These are phyloP conservation scores for Ruditapes philippinarum DNA, from an alignment of 1,140 invertebrate genomes.

Conservation along the genomic window DNA sequence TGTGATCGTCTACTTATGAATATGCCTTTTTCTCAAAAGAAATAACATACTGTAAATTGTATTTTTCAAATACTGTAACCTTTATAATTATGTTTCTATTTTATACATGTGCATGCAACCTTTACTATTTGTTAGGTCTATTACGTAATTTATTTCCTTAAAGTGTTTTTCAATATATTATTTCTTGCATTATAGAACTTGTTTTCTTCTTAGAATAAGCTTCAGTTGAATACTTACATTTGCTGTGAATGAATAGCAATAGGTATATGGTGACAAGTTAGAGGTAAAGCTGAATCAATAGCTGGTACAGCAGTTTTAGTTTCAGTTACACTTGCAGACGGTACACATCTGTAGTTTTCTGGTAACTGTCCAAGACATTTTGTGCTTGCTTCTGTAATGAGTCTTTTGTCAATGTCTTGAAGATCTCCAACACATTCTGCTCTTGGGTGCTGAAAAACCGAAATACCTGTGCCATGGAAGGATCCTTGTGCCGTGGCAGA, in stretches of 20 bases:
- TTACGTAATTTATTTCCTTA: too few relatives aligned
- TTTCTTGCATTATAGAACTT: too few relatives aligned
- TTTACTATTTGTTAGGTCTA: too few relatives aligned
- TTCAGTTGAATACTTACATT: too few relatives aligned
- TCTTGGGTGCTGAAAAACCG: constrained; percentile 69
- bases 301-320: background rate
- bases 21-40: too few relatives aligned
- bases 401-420: background rate
- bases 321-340: background rate
- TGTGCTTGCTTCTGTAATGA: background rate
- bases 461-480: constrained; percentile 75
- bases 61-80: too few relatives aligned
- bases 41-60: too few relatives aligned
- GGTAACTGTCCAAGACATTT: background rate
- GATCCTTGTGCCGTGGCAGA: constrained; percentile 71
- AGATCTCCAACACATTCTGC: constrained; percentile 47
- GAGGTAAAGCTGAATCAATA: constrained; percentile 58
- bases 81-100: too few relatives aligned
- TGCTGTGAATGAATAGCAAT: background rate
- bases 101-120: too few relatives aligned
- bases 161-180: too few relatives aligned
- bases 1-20: too few relatives aligned
- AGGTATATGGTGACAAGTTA: background rate
- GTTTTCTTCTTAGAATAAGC: too few relatives aligned
- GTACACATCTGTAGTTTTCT: constrained; percentile 23